These are phyloP conservation scores for Bambusicola thoracicus DNA, from an alignment of 2,113 vertebrate genomes.

Conservation along the genomic window DNA sequence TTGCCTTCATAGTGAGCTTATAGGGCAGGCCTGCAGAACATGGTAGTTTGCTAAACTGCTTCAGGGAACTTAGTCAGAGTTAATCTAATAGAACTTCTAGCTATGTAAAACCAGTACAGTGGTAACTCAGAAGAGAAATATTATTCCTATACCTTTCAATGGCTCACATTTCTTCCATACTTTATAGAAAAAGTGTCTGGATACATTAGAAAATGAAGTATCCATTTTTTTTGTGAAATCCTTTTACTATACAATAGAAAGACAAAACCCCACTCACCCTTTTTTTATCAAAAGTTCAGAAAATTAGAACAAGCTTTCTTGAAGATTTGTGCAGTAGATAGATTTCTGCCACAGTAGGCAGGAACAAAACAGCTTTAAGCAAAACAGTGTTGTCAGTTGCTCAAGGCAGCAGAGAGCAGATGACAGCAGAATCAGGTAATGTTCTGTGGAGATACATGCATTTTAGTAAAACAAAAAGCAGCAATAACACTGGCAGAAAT, in stretches of 20 bases:
- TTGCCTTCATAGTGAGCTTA: not conserved
- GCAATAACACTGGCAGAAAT: not conserved
- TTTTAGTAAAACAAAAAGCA: not conserved
- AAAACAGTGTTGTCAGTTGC: constrained; percentile 31
- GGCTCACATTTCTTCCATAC: not conserved
- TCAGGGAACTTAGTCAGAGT: not conserved
- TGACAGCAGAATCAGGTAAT: constrained; percentile 19
- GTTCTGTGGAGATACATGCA: not conserved
- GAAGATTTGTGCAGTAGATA: not conserved
- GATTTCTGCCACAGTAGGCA: constrained; percentile 15
- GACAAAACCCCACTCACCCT: not conserved
- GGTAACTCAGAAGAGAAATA: not conserved
- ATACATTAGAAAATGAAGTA: not conserved
- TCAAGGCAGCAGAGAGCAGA: not conserved
- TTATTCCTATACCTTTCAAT: not conserved
- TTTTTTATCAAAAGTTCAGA: not conserved
- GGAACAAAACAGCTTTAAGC: constrained; percentile 23
- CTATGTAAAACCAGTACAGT: not conserved
- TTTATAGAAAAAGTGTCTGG: not conserved
- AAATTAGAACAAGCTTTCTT: not conserved
- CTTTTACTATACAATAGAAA: not conserved
- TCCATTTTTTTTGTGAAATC: not conserved
- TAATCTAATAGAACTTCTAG: not conserved
- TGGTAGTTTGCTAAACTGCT: not conserved
- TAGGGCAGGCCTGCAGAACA: not conserved